These are phyloP conservation scores for Agrilus cyanescens DNA, from an alignment of 2,888 invertebrate genomes.

Conservation along the genomic window DNA sequence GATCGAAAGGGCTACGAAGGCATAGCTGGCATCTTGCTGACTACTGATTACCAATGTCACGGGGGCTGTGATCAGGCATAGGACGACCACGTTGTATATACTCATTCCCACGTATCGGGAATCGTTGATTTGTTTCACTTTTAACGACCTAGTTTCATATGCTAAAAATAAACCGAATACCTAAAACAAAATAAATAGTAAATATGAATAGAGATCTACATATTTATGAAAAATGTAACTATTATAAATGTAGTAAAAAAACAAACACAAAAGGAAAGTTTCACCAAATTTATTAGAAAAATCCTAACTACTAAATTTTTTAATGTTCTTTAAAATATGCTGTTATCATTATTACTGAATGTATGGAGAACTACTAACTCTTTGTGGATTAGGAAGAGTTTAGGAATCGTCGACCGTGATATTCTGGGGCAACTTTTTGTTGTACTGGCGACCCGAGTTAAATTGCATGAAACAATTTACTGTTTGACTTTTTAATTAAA, in stretches of 20 bases:
- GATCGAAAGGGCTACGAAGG: conserved; percentile 91
- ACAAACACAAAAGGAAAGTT: neutral
- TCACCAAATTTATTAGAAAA: too few relatives aligned
- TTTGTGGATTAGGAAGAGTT: too few relatives aligned
- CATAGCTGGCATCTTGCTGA: conserved; percentile 95
- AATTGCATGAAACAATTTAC: too few relatives aligned
- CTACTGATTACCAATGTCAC: conserved; percentile 94
- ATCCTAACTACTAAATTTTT: too few relatives aligned
- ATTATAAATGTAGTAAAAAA: neutral
- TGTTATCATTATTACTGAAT: too few relatives aligned
- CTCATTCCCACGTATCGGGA: conserved; percentile 98
- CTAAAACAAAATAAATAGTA: conserved; percentile 18
- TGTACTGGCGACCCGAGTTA: too few relatives aligned
- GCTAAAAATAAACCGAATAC: conserved; percentile 96
- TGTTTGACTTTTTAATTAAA: too few relatives aligned
- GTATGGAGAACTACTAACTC: too few relatives aligned
- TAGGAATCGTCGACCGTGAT: too few relatives aligned
- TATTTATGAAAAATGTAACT: neutral
- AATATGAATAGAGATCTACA: neutral
- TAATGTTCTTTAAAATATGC: too few relatives aligned
- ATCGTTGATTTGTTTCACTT: conserved; percentile 95
- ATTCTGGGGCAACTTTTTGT: too few relatives aligned
- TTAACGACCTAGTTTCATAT: conserved; percentile 95
- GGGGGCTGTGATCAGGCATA: conserved; percentile 95
- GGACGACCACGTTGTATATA: conserved; percentile 97